Evolutionary conservation across 2,888 invertebrate genomes (phyloP).

Genomic region (Cantharis lateralis): DNA sequence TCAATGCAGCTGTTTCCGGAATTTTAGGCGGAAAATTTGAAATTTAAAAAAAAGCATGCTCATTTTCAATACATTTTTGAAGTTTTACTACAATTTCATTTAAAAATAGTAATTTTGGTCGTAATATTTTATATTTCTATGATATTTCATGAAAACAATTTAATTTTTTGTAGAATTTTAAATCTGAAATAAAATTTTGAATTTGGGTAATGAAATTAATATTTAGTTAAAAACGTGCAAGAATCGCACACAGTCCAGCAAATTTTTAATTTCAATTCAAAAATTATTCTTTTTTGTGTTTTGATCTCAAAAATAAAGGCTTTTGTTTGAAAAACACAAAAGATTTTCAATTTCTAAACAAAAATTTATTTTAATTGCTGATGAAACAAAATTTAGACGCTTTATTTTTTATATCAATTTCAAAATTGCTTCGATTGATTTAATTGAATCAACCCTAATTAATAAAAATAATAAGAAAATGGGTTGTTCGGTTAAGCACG

Average conservation of each 20-base stretch:
- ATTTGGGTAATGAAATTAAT: not conserved
- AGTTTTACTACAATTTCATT: not conserved
- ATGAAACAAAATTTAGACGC: not conserved
- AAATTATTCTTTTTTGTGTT: not conserved
- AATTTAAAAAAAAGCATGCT: constrained; percentile 1
- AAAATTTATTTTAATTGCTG: not conserved
- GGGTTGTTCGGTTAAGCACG: not conserved
- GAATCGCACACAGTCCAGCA: not conserved
- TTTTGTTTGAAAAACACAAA: not conserved
- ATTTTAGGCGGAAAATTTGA: constrained; percentile 46
- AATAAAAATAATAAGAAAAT: not conserved
- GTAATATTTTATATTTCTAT: not conserved
- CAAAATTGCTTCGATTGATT: not conserved
- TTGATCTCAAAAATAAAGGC: not conserved
- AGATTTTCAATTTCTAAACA: not conserved
- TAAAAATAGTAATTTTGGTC: not conserved
- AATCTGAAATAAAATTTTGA: not conserved
- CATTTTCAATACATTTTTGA: not conserved
- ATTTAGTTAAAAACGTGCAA: not conserved
- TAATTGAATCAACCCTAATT: not conserved
- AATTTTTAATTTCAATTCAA: not conserved
- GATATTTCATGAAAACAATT: not conserved
- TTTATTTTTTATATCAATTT: not conserved
- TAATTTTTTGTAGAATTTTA: too few species aligned
- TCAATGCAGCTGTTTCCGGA: constrained; percentile 44